These are phyloP conservation scores for Ellobium chinense DNA, from an alignment of 2,888 invertebrate genomes.

Conservation along the genomic window DNA sequence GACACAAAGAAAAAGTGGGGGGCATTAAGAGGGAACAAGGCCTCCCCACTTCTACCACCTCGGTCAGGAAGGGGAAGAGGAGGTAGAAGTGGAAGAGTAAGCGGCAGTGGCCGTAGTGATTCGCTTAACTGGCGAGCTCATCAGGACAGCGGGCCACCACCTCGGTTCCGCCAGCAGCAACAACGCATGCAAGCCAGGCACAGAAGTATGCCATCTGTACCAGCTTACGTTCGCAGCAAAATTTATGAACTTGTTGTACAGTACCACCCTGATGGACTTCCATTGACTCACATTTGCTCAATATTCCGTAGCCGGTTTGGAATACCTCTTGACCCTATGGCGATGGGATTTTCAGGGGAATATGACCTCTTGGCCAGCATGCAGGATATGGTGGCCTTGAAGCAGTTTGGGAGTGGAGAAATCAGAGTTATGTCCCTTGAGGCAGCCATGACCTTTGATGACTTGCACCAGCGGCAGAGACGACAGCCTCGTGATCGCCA, in stretches of 20 bases:
- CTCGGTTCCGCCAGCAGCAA: conserved; percentile 11
- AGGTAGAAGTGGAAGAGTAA: not conserved
- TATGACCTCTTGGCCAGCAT: conserved; percentile 6
- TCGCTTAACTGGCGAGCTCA: not conserved
- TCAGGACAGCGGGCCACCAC: conserved; percentile 59
- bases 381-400: not conserved
- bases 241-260: conserved; percentile 16
- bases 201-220: conserved; percentile 13
- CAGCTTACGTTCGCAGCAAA: conserved; percentile 1
- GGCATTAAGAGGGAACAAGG: not conserved
- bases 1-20: conserved; percentile 60
- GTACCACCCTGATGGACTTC: conserved; percentile 7
- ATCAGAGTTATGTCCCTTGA: conserved; percentile 50
- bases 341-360: conserved; percentile 57
- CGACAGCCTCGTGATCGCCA: no score
- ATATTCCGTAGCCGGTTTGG: conserved; percentile 23
- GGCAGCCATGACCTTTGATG: not conserved
- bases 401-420: conserved; percentile 56
- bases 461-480: not conserved
- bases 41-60: not conserved
- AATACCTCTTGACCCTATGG: conserved; percentile 40
- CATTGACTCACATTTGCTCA: conserved; percentile 43
- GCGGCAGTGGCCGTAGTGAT: not conserved
- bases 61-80: not conserved
- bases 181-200: conserved; percentile 5